Evolutionary conservation across 2,797 vertebrate species (phyloP).

Genomic region (Fistularia commersonii): DNA sequence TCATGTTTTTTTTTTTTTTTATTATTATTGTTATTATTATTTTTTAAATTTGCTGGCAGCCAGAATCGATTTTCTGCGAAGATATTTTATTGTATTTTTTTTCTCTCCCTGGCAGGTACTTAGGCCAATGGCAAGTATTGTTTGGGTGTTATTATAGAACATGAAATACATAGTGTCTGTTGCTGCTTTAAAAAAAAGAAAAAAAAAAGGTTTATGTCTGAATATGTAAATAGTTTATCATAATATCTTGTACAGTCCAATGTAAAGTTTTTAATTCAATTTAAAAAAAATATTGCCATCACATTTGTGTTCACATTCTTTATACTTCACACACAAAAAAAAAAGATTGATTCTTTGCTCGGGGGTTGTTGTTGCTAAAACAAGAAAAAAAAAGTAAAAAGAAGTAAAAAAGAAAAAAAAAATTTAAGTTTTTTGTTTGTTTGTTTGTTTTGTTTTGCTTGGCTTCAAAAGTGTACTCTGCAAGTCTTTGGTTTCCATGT

Average conservation of each 20-base stretch:
- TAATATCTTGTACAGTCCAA: constrained; percentile 99
- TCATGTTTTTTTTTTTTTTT: too few relatives aligned
- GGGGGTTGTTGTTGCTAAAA: constrained; percentile 83
- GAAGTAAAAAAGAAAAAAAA: too few relatives aligned
- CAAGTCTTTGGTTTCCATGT: constrained; percentile 94
- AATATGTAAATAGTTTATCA: constrained; percentile 99
- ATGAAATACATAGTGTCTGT: constrained; percentile 94
- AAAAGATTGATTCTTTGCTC: constrained; percentile 86
- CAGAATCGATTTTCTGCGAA: constrained; percentile 84
- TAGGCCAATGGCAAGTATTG: constrained; percentile 89
- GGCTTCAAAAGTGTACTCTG: constrained; percentile 93
- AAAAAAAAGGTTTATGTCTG: constrained; percentile 94
- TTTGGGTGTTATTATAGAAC: constrained; percentile 92
- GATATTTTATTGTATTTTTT: constrained; percentile 71
- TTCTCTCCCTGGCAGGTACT: constrained; percentile 85
- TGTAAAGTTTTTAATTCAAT: constrained; percentile 99
- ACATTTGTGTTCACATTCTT: constrained; percentile 94
- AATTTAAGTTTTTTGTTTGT: constrained; percentile 63
- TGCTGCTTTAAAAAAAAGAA: constrained; percentile 90
- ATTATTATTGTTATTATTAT: neutral
- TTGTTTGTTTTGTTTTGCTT: constrained; percentile 80
- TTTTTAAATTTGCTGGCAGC: constrained; percentile 81
- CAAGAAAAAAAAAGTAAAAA: constrained; percentile 59
- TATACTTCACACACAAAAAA: constrained; percentile 78
- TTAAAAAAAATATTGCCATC: constrained; percentile 91